Base-by-base conservation (phyloP, 2,888 invertebrate genomes). In the Muschampia plurimacula region DNA sequence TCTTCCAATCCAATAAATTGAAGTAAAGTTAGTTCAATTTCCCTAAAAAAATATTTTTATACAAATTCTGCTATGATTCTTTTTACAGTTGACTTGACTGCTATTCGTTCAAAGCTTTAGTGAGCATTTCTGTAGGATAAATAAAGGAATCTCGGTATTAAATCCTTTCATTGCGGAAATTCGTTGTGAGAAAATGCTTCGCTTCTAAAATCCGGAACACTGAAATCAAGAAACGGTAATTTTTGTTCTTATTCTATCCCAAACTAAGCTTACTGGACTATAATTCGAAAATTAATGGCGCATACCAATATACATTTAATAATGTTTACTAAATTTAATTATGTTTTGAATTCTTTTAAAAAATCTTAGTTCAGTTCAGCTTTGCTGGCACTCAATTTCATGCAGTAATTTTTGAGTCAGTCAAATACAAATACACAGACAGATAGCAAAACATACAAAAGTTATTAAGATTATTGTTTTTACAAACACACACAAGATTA, bases 191-290 rank as follows among this genome's bases (percentile, higher is more conserved):
- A 15, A 52, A 15, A 52, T 13, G 52, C 15, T 52, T 15, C n/a
- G 52, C 52, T 52, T 52, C 52, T 52, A 52, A 52, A 52, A 52
- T 52, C 15, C 15, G 52, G 52, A 52, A 52, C n/a, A 52, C 52
- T 52, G 15, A 52, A 52, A 52, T 52, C 52, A 15, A 52, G 52
- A 15, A 52, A 15, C 52, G n/a, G 7, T 49, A n/a, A n/a, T 6
- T 44, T 49, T 49, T 49, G 13, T 46, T 46, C 46, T 46, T 13
- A 3, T 46, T n/a, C n/a, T 49, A 6, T 4, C n/a, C 6, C n/a
- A n/a, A 49, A 44, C 44, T 44, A 0, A 3, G 44, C 44, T 0
- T 44, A 10, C 44, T 44, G 2, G 2, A 44, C 8, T 9, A 44
- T 44, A 44, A 44, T 44, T 9, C 5, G 44, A 44, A 44, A 44